Evolutionary conservation across 1,140 invertebrate species (phyloP).

Genomic region (Bombus superbus): DNA sequence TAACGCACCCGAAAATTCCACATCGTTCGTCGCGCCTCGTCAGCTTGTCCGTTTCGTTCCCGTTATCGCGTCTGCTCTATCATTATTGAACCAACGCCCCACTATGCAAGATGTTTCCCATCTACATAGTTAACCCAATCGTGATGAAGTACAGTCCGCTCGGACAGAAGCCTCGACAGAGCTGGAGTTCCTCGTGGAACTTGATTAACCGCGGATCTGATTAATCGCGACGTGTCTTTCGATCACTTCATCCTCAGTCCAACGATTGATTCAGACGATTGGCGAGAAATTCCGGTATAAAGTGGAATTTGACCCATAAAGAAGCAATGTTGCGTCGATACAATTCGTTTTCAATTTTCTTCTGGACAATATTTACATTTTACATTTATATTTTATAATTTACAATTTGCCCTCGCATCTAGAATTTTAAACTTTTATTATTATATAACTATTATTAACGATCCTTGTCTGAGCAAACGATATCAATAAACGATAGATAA

Average conservation of each 20-base stretch:
- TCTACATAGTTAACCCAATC: conserved; percentile 54
- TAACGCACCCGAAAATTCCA: conserved; percentile 28
- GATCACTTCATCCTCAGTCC: neutral
- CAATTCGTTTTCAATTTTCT: too few relatives aligned
- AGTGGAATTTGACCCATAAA: too few relatives aligned
- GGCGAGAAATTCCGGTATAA: too few relatives aligned
- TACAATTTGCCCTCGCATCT: too few relatives aligned
- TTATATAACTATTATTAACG: too few relatives aligned
- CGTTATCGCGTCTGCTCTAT: conserved; percentile 56
- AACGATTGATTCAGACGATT: neutral
- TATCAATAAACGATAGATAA: neutral
- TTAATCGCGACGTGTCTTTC: neutral
- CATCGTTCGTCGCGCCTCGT: conserved; percentile 13
- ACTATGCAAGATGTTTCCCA: conserved; percentile 50
- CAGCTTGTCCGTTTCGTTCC: conserved; percentile 35
- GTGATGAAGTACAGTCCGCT: conserved; percentile 40
- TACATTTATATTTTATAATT: too few relatives aligned
- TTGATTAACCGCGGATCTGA: neutral
- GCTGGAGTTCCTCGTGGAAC: neutral
- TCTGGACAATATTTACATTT: too few relatives aligned
- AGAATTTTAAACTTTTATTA: too few relatives aligned
- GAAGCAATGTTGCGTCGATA: too few relatives aligned
- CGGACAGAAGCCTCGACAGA: neutral
- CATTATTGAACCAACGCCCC: conserved; percentile 60
- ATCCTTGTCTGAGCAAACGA: neutral